Evolutionary conservation across 2,113 vertebrate genomes (phyloP).

Genomic region (Conger conger): DNA sequence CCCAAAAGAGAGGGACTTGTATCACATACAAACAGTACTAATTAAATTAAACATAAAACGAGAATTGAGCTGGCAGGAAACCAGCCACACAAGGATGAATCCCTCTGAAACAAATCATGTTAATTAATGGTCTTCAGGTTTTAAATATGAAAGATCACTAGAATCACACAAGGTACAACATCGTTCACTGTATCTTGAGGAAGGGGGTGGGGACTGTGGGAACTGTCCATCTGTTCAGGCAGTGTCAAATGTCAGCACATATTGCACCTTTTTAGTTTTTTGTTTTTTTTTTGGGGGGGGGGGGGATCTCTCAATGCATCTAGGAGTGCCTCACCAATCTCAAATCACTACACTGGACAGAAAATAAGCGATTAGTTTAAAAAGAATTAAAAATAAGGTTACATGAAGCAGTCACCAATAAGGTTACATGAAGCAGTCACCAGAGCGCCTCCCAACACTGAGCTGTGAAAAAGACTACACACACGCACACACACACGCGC

Average conservation of each 20-base stretch:
- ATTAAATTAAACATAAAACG: not conserved
- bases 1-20: constrained; percentile 1
- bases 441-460: no score
- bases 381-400: no score
- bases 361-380: not conserved
- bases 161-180: no score
- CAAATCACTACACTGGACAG: not conserved
- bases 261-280: not conserved
- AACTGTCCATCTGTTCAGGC: not conserved
- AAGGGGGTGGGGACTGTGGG: no score
- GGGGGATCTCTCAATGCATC: no score
- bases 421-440: not conserved
- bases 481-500: not conserved
- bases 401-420: not conserved
- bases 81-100: not conserved
- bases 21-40: not conserved
- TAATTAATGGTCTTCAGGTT: no score
- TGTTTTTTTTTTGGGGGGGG: no score
- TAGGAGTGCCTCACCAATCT: not conserved
- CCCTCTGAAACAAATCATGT: not conserved
- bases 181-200: no score
- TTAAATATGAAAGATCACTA: no score
- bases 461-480: no score
- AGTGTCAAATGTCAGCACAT: not conserved
- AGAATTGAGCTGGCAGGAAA: not conserved